These are phyloP conservation scores for Dicaeum eximium DNA, from an alignment of 2,113 vertebrate species.

Conservation along the genomic window DNA sequence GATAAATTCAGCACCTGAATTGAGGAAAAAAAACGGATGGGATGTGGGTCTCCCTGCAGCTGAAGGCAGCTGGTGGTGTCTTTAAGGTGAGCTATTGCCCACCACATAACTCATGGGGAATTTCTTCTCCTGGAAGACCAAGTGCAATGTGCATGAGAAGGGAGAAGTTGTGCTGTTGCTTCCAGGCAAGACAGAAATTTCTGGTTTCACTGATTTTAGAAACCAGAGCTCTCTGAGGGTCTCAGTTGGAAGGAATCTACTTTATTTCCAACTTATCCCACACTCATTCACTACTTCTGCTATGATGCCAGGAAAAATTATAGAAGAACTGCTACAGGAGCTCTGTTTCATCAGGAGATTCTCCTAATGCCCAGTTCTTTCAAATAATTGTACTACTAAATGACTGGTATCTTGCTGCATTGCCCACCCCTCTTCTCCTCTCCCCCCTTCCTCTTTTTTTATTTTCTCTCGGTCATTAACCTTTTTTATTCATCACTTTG, in stretches of 20 bases:
- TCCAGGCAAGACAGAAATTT: background rate
- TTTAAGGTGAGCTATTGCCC: background rate
- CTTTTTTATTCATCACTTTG: background rate
- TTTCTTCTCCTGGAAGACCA: background rate
- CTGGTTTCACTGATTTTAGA: background rate
- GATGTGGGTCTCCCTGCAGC: background rate
- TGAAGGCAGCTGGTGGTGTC: background rate
- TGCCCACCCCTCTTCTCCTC: accelerated
- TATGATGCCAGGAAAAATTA: background rate
- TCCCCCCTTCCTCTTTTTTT: background rate
- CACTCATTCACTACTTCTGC: background rate
- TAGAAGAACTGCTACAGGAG: background rate
- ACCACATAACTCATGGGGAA: background rate
- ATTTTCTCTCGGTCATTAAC: background rate
- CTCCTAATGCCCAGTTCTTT: background rate
- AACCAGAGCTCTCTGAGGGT: background rate
- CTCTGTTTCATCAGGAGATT: background rate
- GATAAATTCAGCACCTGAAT: background rate
- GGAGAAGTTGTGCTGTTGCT: background rate
- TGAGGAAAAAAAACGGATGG: background rate
- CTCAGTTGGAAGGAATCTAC: background rate
- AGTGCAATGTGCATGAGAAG: background rate
- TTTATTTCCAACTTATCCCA: background rate
- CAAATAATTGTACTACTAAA: background rate
- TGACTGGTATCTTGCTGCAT: background rate